Percentiles rank a stretch among this genome's conserved stretches.
Evolutionary conservation across 1,140 invertebrate species (phyloP).

Genomic region (Ditylenchus dipsaci): DNA sequence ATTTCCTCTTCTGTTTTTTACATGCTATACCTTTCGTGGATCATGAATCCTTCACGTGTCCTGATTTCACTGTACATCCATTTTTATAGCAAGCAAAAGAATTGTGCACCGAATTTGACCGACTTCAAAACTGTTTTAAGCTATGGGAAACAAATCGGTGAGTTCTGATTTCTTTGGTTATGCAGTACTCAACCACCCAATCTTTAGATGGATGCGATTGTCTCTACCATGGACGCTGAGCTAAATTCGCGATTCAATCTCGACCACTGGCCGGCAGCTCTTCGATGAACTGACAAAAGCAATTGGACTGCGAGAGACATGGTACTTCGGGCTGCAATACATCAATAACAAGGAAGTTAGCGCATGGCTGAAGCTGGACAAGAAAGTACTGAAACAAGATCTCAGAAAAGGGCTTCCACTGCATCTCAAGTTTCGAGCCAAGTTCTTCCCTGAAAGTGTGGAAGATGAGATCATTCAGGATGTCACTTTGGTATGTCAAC

Average conservation of each 20-base stretch:
- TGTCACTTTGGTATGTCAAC: constrained; percentile 22
- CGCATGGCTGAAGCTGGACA: constrained; percentile 98
- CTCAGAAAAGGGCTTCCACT: constrained; percentile 93
- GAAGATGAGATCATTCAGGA: constrained; percentile 26
- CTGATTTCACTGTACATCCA: too few species aligned
- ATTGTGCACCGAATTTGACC: too few species aligned
- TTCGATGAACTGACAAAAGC: constrained; percentile 99
- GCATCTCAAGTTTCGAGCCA: constrained; percentile 97
- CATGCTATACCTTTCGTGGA: too few species aligned
- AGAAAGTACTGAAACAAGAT: constrained; percentile 73
- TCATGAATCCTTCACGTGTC: too few species aligned
- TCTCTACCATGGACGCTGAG: constrained; percentile 2
- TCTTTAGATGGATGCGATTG: neutral
- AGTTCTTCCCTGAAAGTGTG: constrained; percentile 93
- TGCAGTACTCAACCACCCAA: too few species aligned
- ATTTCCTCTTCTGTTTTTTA: too few species aligned
- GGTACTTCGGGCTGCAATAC: constrained; percentile 99
- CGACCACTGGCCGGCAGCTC: constrained; percentile 96
- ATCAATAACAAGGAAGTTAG: constrained; percentile 92
- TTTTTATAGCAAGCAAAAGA: too few species aligned
- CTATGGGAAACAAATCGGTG: too few species aligned
- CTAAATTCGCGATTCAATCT: constrained; percentile 99
- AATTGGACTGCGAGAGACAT: constrained; percentile 95
- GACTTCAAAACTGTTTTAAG: too few species aligned
- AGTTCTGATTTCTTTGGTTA: too few species aligned